phyloP scores from a whole-genome alignment of 2,797 vertebrate genomes.

The Novumbra hubbsi region DNA sequence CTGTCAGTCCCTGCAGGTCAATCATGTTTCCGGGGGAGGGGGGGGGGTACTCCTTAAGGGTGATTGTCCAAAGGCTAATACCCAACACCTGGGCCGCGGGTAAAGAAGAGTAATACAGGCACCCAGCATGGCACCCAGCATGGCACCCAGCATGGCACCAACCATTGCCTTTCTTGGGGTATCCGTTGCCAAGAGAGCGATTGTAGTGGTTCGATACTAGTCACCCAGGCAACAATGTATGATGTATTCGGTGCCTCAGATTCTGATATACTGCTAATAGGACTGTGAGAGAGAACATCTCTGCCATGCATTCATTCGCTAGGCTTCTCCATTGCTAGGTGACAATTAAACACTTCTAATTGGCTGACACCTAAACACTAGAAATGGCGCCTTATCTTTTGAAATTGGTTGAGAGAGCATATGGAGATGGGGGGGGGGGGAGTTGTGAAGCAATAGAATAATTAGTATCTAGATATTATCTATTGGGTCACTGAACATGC shows the following conservation, averaged over 20 bases:
- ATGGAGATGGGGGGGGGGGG: neutral
- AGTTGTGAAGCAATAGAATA: neutral
- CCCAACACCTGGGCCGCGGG: no score
- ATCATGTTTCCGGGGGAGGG: neutral
- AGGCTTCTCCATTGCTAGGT: constrained; percentile 16
- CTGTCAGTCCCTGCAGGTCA: neutral
- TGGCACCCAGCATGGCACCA: no score
- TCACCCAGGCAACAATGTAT: neutral
- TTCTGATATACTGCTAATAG: neutral
- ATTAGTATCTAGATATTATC: neutral
- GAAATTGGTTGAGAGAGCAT: neutral
- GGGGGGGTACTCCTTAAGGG: neutral
- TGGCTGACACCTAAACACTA: constrained; percentile 28
- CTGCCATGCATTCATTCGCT: constrained; percentile 26
- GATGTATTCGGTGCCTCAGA: neutral
- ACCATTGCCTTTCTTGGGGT: no score
- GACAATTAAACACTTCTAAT: constrained; percentile 50
- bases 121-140: no score
- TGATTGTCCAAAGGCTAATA: no score
- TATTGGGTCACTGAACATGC: neutral
- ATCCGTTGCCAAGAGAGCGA: no score
- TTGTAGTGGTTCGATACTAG: neutral
- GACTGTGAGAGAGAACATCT: neutral
- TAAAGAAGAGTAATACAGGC: no score
- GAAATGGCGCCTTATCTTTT: constrained; percentile 6